These are phyloP conservation scores for Campopleginae sp. DNA, from an alignment of 2,888 invertebrate genomes.

Conservation along the genomic window DNA sequence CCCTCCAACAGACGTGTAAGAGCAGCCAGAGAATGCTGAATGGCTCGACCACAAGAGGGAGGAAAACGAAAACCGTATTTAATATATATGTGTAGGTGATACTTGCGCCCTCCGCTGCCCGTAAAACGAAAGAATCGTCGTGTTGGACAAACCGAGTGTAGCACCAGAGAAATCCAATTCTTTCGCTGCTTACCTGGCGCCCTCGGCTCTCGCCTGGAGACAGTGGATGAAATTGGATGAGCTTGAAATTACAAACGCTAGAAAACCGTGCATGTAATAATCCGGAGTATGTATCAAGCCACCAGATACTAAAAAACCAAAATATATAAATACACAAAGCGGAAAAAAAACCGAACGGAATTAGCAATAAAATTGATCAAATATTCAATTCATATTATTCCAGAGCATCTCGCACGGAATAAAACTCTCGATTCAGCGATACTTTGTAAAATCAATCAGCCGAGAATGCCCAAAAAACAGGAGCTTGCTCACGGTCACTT, in stretches of 20 bases:
- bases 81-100: background rate
- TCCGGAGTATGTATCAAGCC: background rate
- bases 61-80: conserved; percentile 23
- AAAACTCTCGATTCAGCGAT: background rate
- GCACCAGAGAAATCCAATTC: conserved; percentile 76
- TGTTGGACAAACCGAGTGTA: conserved; percentile 61
- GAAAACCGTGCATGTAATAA: conserved; percentile 1
- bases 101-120: conserved; percentile 20
- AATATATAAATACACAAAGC: background rate
- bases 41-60: conserved; percentile 40
- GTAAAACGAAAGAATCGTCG: conserved; percentile 66
- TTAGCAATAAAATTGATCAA: background rate
- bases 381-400: background rate
- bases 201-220: conserved; percentile 75
- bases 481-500: background rate
- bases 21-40: conserved; percentile 30
- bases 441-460: conserved; percentile 4
- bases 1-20: conserved; percentile 19
- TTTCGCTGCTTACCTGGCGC: conserved; percentile 74
- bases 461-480: background rate
- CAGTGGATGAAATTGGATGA: conserved; percentile 67
- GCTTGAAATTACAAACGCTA: conserved; percentile 72
- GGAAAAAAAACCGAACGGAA: background rate
- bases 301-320: background rate
- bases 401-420: background rate